Evolutionary conservation across 2,113 vertebrate species (phyloP), one percentile per base, ranked within the genome.

Genomic region (Oncorhynchus tshawytscha): DNA sequence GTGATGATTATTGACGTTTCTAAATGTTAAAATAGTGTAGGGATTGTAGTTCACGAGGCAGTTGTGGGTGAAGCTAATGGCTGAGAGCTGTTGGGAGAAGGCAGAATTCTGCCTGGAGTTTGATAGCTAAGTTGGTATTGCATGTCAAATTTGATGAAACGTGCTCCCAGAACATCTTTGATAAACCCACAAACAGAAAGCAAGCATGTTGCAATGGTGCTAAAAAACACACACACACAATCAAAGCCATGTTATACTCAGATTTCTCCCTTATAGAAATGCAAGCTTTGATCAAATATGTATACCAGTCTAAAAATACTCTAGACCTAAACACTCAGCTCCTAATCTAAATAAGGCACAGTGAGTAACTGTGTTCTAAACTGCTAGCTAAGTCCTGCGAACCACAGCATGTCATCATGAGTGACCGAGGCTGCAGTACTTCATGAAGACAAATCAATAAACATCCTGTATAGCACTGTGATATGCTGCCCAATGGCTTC

Each of bases 291-390:
- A 86, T 83, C 6, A 87, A 91, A 86, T 86, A 89, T 88, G 84
- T 81, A 88, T 80, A 68, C 18, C 65, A 20, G 59, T 77, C 7
- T 73, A 85, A 87, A 86, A 88, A 88, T 82, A 88, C 86, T 83
- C 74, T 67, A 20, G 48, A 68, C 68, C 29, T 60, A 20, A 48
- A 76, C 73, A 65, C 65, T 66, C 65, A 70, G 86, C 67, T 74
- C 64, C 39, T 72, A 67, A 72, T 78, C 72, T 57, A 49, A 70
- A 76, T 73, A 34, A 62, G 67, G 66, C 16, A 68, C 3, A 57
- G 18, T 39, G 49, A 62, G 49, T 59, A 59, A 45, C 7, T 62
- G 18, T 18, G 20, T n/a, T 31, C 39, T 18, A 69, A 20, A 69
- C 25, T 8, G 67, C 15, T 25, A n/a, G 22, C 9, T 54, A 69